Evolutionary conservation across 2,888 invertebrate genomes (phyloP).

Genomic region (Cantharis flavilabris): DNA sequence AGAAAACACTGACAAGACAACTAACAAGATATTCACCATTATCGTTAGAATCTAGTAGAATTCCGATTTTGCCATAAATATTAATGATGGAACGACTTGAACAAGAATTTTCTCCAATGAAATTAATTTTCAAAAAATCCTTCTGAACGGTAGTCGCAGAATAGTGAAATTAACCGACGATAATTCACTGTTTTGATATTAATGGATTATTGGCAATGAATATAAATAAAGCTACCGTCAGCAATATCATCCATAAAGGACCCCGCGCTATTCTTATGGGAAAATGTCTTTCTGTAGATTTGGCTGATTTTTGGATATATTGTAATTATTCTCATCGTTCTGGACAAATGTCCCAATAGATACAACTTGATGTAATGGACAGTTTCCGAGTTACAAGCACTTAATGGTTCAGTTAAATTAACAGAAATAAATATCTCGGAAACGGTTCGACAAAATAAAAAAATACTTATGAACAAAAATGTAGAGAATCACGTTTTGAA

Average conservation of each 20-base stretch:
- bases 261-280: too few species aligned
- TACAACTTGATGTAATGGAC: too few species aligned
- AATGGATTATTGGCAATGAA: neutral
- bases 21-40: conserved; percentile 6
- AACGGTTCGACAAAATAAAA: too few species aligned
- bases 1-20: conserved; percentile 9
- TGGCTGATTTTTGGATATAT: too few species aligned
- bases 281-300: too few species aligned
- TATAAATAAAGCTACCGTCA: neutral
- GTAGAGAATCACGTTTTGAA: too few species aligned
- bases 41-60: neutral
- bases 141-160: neutral
- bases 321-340: too few species aligned
- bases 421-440: too few species aligned
- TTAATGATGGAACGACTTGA: neutral
- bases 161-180: neutral
- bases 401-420: too few species aligned
- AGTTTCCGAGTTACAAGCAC: too few species aligned
- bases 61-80: conserved; percentile 1
- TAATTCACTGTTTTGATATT: neutral
- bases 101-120: neutral
- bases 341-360: too few species aligned
- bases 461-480: too few species aligned
- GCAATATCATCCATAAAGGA: neutral
- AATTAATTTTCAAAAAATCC: neutral